These are phyloP conservation scores for Parthenolecanium corni DNA, from an alignment of 2,888 invertebrate genomes.

Conservation along the genomic window DNA sequence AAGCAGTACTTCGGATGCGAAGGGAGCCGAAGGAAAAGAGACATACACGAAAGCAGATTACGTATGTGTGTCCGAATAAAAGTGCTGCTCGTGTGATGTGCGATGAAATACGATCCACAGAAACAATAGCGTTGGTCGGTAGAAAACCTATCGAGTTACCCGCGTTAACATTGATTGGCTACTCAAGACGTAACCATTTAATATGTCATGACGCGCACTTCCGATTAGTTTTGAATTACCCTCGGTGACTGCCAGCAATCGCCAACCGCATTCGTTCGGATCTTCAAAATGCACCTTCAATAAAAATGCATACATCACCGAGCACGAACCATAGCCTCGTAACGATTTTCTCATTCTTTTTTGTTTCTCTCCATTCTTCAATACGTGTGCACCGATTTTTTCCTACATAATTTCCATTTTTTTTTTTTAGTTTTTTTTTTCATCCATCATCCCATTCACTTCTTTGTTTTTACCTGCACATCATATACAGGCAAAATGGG, in stretches of 20 bases:
- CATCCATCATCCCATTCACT: too few relatives aligned
- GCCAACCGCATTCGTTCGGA: conserved; percentile 22
- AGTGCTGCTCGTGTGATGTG: conserved; percentile 7
- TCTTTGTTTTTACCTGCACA: too few relatives aligned
- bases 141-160: conserved; percentile 26
- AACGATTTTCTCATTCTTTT: conserved; percentile 8
- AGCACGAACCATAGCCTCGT: conserved; percentile 8
- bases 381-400: too few relatives aligned
- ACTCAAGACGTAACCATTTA: conserved; percentile 26
- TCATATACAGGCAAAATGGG: too few relatives aligned
- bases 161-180: conserved; percentile 29
- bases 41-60: conserved; percentile 6
- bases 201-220: conserved; percentile 27
- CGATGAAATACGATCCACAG: conserved; percentile 23
- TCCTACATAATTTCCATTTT: too few relatives aligned
- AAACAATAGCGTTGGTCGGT: conserved; percentile 24
- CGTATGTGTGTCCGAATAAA: conserved; percentile 26
- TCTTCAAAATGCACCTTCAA: conserved; percentile 23
- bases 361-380: too few relatives aligned
- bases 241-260: conserved; percentile 12
- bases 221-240: conserved; percentile 25
- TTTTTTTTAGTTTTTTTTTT: too few relatives aligned
- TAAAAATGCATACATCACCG: conserved; percentile 25
- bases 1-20: not conserved
- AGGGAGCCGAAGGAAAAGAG: conserved; percentile 8